Conservation (phyloP, 1,140 invertebrate species). For the Schlechtendalia chinensis region DNA sequence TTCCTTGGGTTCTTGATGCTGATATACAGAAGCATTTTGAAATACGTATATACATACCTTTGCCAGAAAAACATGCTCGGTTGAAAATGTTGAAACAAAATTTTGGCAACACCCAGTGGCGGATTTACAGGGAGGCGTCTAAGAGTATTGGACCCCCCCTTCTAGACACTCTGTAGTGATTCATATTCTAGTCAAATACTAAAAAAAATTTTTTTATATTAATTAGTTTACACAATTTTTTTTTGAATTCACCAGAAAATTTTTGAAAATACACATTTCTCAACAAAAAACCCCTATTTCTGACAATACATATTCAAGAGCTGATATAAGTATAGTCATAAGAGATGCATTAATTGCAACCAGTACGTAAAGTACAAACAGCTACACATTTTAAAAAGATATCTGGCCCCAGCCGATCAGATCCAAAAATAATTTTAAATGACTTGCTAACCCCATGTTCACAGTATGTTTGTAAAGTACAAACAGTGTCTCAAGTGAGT, state of each 20-base stretch:
- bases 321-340: constrained; percentile 97
- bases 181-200: no score
- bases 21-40: constrained; percentile 97
- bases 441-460: constrained; percentile 96
- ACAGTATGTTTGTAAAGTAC: no score
- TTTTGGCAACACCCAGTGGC: constrained; percentile 89
- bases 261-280: no score
- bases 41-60: constrained; percentile 96
- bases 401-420: constrained; percentile 77
- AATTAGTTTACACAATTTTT: no score
- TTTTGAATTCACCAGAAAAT: no score
- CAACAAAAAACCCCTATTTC: background rate
- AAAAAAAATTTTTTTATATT: background rate
- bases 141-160: no score
- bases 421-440: constrained; percentile 79
- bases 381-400: constrained; percentile 94
- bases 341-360: constrained; percentile 98
- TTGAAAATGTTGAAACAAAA: constrained; percentile 94
- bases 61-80: constrained; percentile 91
- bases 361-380: constrained; percentile 95
- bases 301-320: constrained; percentile 82
- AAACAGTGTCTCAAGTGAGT: no score
- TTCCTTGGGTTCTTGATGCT: constrained; percentile 96
- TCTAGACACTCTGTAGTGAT: no score
- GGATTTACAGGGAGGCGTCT: no score